Conservation (phyloP, 2,113 vertebrate genomes). For the Pachypanchax playfairii region DNA sequence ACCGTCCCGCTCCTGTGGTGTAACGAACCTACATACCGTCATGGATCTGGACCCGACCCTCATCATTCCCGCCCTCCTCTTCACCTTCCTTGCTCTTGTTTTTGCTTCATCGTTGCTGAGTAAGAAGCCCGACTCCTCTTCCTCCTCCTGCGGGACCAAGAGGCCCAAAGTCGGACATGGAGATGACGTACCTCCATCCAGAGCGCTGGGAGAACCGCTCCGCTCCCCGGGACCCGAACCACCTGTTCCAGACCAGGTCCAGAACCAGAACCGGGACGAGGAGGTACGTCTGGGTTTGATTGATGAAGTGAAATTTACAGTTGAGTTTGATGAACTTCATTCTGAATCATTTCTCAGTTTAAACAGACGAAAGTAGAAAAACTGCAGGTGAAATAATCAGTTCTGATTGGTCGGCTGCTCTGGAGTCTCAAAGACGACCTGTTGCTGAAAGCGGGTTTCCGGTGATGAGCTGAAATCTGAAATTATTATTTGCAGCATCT, state of each 20-base stretch:
- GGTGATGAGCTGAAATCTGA: no score
- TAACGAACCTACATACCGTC: not conserved
- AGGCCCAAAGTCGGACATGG: slow-evolving; percentile 37
- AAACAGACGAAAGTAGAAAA: no score
- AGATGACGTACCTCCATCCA: slow-evolving; percentile 44
- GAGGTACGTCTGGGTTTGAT: no score
- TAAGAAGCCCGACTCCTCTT: slow-evolving; percentile 45
- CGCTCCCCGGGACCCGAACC: not conserved
- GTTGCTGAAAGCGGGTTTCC: no score
- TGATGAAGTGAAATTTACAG: no score
- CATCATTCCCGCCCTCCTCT: slow-evolving; percentile 69
- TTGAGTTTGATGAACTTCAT: no score
- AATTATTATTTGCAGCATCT: slow-evolving; percentile 6
- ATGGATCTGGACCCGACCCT: slow-evolving; percentile 71
- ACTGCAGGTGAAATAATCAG: no score
- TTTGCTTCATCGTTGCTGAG: slow-evolving; percentile 58
- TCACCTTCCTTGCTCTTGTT: slow-evolving; percentile 71
- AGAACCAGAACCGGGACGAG: slow-evolving; percentile 19
- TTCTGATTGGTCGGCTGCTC: no score
- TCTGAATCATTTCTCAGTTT: no score
- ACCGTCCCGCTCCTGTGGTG: not conserved
- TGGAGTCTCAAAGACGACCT: no score
- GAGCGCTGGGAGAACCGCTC: slow-evolving; percentile 23
- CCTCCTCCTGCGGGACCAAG: slow-evolving; percentile 28
- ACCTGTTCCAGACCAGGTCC: slow-evolving; percentile 23